Evolutionary conservation across 1,140 invertebrate genomes (phyloP), one percentile per base, ranked within the genome.

Genomic region (Pygmarrhopalites habei): DNA sequence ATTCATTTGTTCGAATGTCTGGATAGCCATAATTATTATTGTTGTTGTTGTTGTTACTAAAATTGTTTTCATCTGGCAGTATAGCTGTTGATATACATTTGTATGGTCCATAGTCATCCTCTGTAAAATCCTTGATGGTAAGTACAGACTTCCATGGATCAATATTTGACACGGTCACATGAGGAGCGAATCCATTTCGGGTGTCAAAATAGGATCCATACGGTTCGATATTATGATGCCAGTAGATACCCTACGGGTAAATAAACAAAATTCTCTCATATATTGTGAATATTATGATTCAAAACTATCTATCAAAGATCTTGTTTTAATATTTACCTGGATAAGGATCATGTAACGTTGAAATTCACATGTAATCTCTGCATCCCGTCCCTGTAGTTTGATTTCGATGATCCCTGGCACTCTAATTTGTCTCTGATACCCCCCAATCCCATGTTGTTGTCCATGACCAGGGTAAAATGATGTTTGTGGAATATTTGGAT

Each of bases 331-430:
- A 43, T 15, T 60, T 57, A 67, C 68, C 64, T 70, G 69, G 39
- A 70, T 46, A 4, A 70, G 28, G n/a, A 70, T 49, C 0, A 70
- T 28, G 51, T 63, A 67, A 30, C 58, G 46, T 12, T 66, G 65
- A 44, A 70, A 70, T 61, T 70, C 63, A 35, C 69, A 70, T 15
- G 59, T 66, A 21, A 70, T 67, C 23, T 60, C 57, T 19, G 61
- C 65, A 65, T 41, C 49, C 29, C 57, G 55, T 57, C 52, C 64
- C 14, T 10, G 41, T 3, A 65, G 2, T 4, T 28, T 58, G 2
- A 65, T 47, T 39, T 63, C 21, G 17, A 70, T 60, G 21, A 30
- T 57, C 30, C 63, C 69, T 2, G 65, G 69, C 28, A 70, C 63
- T 63, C 47, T 49, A 17, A 70, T 51, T 32, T 67, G 63, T 41